Percentiles rank a stretch among this genome's conserved stretches.
These are phyloP conservation scores for Ciconia nigra DNA, from an alignment of 2,797 vertebrate genomes.

Conservation along the genomic window DNA sequence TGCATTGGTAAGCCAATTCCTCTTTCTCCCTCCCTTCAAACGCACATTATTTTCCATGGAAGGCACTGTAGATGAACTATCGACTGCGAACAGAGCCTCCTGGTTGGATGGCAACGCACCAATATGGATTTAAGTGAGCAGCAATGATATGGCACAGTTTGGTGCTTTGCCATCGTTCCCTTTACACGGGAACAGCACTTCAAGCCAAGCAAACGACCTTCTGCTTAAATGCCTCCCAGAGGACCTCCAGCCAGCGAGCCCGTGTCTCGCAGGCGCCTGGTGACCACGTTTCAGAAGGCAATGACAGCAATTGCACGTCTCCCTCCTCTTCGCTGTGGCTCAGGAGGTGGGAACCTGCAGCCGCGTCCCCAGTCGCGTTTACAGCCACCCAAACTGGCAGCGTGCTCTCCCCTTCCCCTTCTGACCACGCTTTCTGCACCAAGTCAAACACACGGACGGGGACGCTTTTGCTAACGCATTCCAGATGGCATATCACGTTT, in stretches of 20 bases:
- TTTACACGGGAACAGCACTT: neutral
- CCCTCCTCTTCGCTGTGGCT: neutral
- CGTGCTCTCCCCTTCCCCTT: neutral
- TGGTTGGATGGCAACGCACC: conserved; percentile 15
- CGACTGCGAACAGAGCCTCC: conserved; percentile 4
- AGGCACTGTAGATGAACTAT: neutral
- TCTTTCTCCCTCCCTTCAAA: neutral
- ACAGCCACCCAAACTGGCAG: neutral
- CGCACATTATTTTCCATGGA: neutral
- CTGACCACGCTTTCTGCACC: neutral
- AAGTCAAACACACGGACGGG: neutral
- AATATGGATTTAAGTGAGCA: neutral
- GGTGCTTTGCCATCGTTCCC: neutral
- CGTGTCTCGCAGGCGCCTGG: neutral
- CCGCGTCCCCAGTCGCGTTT: accelerated
- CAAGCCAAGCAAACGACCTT: neutral
- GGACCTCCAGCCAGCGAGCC: neutral
- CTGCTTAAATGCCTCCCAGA: neutral
- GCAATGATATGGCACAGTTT: neutral
- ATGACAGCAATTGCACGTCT: accelerated
- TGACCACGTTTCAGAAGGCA: neutral
- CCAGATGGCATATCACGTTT: conserved; percentile 13
- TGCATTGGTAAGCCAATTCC: neutral
- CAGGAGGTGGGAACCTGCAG: neutral
- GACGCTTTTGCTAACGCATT: neutral